Percentiles rank a stretch among this genome's conserved stretches.
These are phyloP conservation scores for Sparidentex hasta DNA, from an alignment of 2,797 vertebrate species.

Conservation along the genomic window DNA sequence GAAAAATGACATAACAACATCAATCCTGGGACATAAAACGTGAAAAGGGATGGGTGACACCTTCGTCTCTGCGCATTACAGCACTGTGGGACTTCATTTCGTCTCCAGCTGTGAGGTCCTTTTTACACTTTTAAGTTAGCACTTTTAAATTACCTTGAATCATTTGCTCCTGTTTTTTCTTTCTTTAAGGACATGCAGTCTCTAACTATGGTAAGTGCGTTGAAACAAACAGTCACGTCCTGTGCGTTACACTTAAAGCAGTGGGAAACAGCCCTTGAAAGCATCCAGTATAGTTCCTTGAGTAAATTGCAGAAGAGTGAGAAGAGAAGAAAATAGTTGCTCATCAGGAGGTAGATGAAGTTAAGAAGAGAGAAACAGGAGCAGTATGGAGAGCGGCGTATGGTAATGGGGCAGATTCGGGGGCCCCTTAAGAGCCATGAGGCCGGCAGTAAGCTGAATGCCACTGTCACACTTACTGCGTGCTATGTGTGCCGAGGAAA, in stretches of 20 bases:
- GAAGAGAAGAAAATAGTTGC: constrained; percentile 21
- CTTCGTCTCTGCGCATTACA: background rate
- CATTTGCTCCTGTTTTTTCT: constrained; percentile 3
- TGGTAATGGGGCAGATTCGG: constrained; percentile 39
- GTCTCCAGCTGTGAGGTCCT: background rate
- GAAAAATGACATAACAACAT: constrained; percentile 6
- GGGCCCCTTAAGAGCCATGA: constrained; percentile 49
- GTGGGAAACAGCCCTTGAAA: constrained; percentile 19
- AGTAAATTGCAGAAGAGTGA: constrained; percentile 40
- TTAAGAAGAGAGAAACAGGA: constrained; percentile 33
- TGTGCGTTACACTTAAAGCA: constrained; percentile 18
- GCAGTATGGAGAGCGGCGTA: constrained; percentile 46
- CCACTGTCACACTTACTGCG: constrained; percentile 39
- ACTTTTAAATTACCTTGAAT: constrained; percentile 30
- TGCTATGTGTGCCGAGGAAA: constrained; percentile 32
- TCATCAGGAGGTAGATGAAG: constrained; percentile 56
- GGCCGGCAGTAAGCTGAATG: constrained; percentile 39
- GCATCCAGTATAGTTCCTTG: constrained; percentile 31
- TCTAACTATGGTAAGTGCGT: constrained; percentile 26
- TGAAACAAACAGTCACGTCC: constrained; percentile 32
- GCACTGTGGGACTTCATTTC: constrained; percentile 2
- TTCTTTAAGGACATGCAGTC: constrained; percentile 4
- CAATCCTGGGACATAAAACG: background rate
- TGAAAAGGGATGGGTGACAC: background rate
- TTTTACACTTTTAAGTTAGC: constrained; percentile 15